These are phyloP conservation scores for Buceros bicornis DNA, from an alignment of 2,797 vertebrate genomes.

Conservation along the genomic window DNA sequence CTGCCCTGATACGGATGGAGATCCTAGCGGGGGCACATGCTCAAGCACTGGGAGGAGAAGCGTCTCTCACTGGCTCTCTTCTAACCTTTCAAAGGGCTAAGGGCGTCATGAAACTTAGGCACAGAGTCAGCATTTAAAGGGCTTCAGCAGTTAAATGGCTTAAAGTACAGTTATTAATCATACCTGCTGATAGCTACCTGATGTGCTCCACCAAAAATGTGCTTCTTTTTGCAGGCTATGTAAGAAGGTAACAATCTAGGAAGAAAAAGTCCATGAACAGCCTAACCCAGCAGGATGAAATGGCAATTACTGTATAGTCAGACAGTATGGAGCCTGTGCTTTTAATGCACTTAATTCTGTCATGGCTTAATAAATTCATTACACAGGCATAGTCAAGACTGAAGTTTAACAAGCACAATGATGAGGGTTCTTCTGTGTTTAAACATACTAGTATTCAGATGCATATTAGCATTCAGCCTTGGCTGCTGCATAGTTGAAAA, in stretches of 20 bases:
- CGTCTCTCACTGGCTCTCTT: background rate
- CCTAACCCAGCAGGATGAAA: constrained; percentile 17
- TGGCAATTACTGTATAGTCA: constrained; percentile 35
- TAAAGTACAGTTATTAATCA: constrained; percentile 6
- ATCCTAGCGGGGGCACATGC: background rate
- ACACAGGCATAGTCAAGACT: background rate
- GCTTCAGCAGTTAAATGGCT: background rate
- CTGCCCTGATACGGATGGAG: background rate
- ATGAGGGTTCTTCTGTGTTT: background rate
- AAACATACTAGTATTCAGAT: background rate
- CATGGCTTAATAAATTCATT: constrained; percentile 56
- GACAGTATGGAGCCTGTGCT: constrained; percentile 62
- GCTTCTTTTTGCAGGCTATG: background rate
- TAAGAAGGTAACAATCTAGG: constrained; percentile 6
- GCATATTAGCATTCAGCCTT: background rate
- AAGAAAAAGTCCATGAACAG: background rate
- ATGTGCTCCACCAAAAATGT: background rate
- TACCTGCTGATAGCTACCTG: background rate
- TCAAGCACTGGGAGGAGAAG: background rate
- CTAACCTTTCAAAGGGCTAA: background rate
- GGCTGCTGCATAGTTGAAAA: background rate
- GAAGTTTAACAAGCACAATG: background rate
- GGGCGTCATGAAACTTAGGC: background rate
- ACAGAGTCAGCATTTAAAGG: background rate
- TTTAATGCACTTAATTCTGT: constrained; percentile 60